phyloP scores from a whole-genome alignment of 2,797 vertebrate genomes.

The Diplodus sargus region DNA sequence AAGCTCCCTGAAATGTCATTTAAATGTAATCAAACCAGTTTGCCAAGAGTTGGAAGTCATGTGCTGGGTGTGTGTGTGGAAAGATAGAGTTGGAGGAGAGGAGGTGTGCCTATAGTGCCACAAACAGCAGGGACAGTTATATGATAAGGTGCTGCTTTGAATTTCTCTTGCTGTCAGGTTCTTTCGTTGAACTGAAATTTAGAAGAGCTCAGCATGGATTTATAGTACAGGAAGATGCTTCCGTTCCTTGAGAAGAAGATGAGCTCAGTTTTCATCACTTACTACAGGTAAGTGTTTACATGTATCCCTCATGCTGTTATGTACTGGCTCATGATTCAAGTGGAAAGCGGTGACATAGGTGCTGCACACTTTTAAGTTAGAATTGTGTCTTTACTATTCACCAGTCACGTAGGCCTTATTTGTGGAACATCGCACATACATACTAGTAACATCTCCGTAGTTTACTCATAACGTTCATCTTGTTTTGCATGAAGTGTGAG shows the following conservation, averaged over 20 bases:
- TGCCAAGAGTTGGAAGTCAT: slow-evolving; percentile 52
- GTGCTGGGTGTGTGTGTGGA: slow-evolving; percentile 31
- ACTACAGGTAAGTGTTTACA: slow-evolving; percentile 49
- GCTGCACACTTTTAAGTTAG: background rate
- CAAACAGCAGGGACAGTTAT: slow-evolving; percentile 41
- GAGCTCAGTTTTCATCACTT: background rate
- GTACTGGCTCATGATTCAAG: background rate
- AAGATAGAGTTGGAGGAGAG: background rate
- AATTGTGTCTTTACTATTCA: background rate
- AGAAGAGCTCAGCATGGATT: slow-evolving; percentile 32
- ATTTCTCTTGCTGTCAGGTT: slow-evolving; percentile 22
- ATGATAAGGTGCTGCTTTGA: slow-evolving; percentile 43
- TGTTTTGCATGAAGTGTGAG: slow-evolving; percentile 46
- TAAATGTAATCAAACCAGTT: slow-evolving; percentile 71
- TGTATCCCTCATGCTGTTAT: background rate
- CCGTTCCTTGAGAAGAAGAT: slow-evolving; percentile 8
- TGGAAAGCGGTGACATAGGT: background rate
- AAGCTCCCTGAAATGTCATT: slow-evolving; percentile 28
- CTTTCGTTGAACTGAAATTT: slow-evolving; percentile 14
- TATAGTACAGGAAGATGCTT: background rate
- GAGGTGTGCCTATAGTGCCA: slow-evolving; percentile 8
- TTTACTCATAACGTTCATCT: background rate
- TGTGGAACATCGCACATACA: background rate
- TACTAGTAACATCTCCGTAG: background rate
- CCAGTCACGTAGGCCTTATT: background rate